A percentile compares a stretch with the other conserved stretches of the same genome.
These are phyloP conservation scores for Ligdia adustata DNA, from an alignment of 2,888 invertebrate genomes.

Conservation along the genomic window DNA sequence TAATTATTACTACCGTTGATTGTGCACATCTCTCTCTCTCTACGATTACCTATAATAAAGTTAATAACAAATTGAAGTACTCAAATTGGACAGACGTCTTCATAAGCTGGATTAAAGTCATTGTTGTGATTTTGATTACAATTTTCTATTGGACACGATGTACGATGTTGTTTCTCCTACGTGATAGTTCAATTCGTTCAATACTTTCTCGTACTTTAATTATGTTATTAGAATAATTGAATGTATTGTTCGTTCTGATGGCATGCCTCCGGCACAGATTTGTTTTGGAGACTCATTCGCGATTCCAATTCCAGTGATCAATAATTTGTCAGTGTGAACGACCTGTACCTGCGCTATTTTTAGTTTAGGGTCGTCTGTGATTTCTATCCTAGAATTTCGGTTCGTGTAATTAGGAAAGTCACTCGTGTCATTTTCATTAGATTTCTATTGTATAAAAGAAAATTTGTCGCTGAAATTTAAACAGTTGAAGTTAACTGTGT, in stretches of 20 bases:
- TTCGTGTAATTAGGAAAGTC: too few species aligned
- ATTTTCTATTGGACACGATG: slow-evolving; percentile 24
- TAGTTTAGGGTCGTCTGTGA: slow-evolving; percentile 8
- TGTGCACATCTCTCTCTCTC: slow-evolving; percentile 13
- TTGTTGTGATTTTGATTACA: slow-evolving; percentile 26
- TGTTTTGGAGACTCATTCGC: slow-evolving; percentile 1
- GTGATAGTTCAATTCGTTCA: slow-evolving; percentile 30
- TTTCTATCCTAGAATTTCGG: too few species aligned
- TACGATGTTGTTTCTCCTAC: slow-evolving; percentile 23
- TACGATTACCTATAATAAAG: slow-evolving; percentile 26
- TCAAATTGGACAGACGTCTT: slow-evolving; percentile 12
- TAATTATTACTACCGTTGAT: slow-evolving; percentile 21
- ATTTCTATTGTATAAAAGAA: too few species aligned
- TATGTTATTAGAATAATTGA: slow-evolving; percentile 16
- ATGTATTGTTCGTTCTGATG: slow-evolving; percentile 1
- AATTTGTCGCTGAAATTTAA: too few species aligned
- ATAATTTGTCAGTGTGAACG: slow-evolving; percentile 14
- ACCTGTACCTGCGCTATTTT: slow-evolving; percentile 8
- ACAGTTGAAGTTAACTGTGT: too few species aligned
- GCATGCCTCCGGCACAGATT: not conserved
- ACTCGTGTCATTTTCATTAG: too few species aligned
- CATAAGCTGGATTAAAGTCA: slow-evolving; percentile 8
- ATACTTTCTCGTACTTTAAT: slow-evolving; percentile 22
- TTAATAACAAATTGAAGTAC: slow-evolving; percentile 18
- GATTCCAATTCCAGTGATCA: slow-evolving; percentile 3